Evolutionary conservation across 2,888 invertebrate species (phyloP), one percentile per base, ranked within the genome.

Genomic region (Pocota personata): DNA sequence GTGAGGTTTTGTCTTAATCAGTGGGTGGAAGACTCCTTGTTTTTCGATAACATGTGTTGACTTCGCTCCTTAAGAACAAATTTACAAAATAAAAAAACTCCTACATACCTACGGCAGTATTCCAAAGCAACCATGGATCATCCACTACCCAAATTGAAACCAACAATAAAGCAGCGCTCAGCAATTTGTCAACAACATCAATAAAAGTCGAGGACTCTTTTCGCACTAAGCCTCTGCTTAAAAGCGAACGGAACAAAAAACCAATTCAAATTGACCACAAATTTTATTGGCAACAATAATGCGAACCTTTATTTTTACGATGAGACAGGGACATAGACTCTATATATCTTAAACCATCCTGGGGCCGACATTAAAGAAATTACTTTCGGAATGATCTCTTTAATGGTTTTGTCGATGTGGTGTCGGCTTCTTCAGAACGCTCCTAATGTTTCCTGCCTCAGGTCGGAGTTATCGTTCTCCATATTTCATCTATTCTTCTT

Each of bases 251-350:
- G 43, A 62, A 79, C 52, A 24, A 60, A 80, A 76, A 82, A 86
- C 86, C 82, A 86, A 86, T 82, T 76, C 76, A 82, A 86, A 86
- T 77, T 82, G 86, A 76, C 86, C 86, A 86, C 86, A 86, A 82
- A 86, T 82, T 86, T 76, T 67, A 79, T 79, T 86, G 72, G 72
- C 79, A 71, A 64, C 66, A 66, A 76, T 76, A 76, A 76, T 76
- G 76, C 66, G 55, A 72, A 72, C 79, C 72, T 72, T 79, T 72
- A 79, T 57, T 72, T 78, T 78, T 73, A 73, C 60, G 73, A 73
- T 40, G n/a, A 50, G n/a, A 16, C 27, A 32, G 71, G 71, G 71
- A 46, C 40, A n/a, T n/a, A 7, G 3, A 21, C 21, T 50, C 16
- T 48, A 32, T 50, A 16, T 69, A 71, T 71, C 46, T 64, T 52